Evolutionary conservation across 2,113 vertebrate species (phyloP), one percentile per base, ranked within the genome.

Genomic region (Poecile atricapillus): DNA sequence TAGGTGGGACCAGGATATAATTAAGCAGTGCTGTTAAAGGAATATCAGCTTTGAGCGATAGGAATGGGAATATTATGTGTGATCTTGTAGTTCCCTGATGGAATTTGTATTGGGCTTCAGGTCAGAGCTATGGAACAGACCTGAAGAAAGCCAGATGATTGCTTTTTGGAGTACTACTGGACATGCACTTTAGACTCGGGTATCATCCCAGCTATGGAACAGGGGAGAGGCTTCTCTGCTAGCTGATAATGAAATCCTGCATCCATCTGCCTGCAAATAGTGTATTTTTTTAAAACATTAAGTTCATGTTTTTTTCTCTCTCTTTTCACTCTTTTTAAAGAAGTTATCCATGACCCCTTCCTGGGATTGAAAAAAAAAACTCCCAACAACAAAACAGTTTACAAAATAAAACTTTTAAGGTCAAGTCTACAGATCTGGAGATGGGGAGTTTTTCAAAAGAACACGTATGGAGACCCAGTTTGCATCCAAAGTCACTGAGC

Each of bases 161-260:
- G 44, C 11, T 53, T 93, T 94, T 62, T 1, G 4, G 62, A 64
- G 11, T 89, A 33, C 23, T 73, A 30, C 22, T 69, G 49, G 50
- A 18, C 10, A 3, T 58, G 39, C 8, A 15, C 46, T 70, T 92
- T 77, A 81, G 33, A 74, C 39, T 90, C 2, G 0, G 44, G 62
- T 68, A 28, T 70, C 3, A 19, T 94, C 56, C 39, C 31, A 73
- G n/a, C 43, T 74, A 15, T 0, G 0, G 37, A 79, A 27, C 46
- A 83, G 4, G 24, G 28, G 12, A 76, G 20, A 77, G 13, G 4
- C 63, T 93, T 86, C 37, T 86, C 21, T 74, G 71, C 55, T 46
- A 93, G 55, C 31, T 92, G 58, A 55, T 88, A 44, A 79, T 73
- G 67, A 91, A 89, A 95, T 91, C 53, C n/a, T 85, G 78, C n/a